Conservation (phyloP, 2,113 vertebrate genomes). For the Chrysemys picta region DNA sequence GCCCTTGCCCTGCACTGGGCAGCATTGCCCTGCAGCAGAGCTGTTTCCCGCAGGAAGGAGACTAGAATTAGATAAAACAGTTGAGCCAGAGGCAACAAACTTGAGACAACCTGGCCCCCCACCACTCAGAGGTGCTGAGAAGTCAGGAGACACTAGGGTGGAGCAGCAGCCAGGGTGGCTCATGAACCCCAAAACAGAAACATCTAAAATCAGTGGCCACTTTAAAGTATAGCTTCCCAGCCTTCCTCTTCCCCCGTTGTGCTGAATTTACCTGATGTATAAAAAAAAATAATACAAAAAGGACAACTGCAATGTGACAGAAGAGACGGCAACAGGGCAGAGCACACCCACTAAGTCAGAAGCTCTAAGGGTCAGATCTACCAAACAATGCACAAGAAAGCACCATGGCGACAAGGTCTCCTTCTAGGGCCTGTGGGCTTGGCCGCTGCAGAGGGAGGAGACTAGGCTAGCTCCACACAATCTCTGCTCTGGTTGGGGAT, state of each 20-base stretch:
- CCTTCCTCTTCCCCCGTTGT: background rate
- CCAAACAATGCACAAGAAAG: background rate
- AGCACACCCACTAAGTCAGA: background rate
- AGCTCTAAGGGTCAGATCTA: background rate
- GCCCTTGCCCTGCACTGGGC: background rate
- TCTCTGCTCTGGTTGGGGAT: background rate
- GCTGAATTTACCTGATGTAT: background rate
- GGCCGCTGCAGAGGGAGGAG: background rate
- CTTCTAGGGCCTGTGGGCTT: background rate
- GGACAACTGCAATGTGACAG: background rate
- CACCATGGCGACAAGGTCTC: background rate
- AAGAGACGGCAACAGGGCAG: background rate
- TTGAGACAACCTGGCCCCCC: background rate
- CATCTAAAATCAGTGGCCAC: background rate
- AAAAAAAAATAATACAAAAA: background rate
- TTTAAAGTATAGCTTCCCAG: background rate
- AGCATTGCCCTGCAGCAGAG: background rate
- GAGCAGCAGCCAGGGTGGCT: background rate
- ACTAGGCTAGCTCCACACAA: background rate
- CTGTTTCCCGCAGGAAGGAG: background rate
- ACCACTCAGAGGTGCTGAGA: background rate
- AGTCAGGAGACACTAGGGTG: background rate
- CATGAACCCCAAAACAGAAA: background rate
- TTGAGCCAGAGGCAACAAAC: background rate
- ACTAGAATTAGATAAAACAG: background rate